Percentiles rank a stretch among this genome's conserved stretches.
These are phyloP conservation scores for Macrobrachium rosenbergii DNA, from an alignment of 1,140 invertebrate genomes.

Conservation along the genomic window DNA sequence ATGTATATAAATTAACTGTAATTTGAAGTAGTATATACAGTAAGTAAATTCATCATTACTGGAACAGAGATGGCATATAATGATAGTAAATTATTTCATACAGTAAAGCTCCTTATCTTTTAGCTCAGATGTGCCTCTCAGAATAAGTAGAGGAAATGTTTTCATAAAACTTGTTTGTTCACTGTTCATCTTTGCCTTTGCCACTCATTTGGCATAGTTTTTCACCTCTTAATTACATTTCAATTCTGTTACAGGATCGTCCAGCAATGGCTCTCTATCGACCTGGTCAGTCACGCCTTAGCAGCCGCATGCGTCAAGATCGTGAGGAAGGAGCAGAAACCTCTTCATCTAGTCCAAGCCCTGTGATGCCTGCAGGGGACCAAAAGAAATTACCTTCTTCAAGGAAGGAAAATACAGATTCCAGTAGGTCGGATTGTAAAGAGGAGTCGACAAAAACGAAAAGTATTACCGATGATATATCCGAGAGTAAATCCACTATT, in stretches of 20 bases:
- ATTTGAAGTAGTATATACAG: too few species aligned
- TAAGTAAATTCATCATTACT: background rate
- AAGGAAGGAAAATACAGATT: conserved; percentile 31
- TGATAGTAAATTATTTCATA: background rate
- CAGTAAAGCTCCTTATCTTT: too few species aligned
- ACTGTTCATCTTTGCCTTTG: too few species aligned
- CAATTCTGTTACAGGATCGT: conserved; percentile 40
- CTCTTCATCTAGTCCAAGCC: conserved; percentile 53
- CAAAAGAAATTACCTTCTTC: conserved; percentile 12
- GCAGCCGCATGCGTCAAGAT: conserved; percentile 39
- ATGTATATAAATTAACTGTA: too few species aligned
- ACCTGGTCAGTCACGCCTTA: conserved; percentile 51
- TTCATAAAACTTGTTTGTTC: too few species aligned
- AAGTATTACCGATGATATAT: background rate
- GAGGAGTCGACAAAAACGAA: background rate
- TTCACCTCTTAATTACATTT: background rate
- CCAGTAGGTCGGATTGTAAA: background rate
- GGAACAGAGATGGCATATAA: background rate
- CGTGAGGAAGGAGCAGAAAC: conserved; percentile 48
- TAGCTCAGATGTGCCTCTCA: too few species aligned
- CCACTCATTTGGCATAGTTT: too few species aligned
- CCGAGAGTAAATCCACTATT: background rate
- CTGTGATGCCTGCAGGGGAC: conserved; percentile 40
- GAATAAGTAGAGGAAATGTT: too few species aligned
- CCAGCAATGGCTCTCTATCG: conserved; percentile 57